Conservation (phyloP, 1,140 invertebrate genomes). For the Cydia amplana region DNA sequence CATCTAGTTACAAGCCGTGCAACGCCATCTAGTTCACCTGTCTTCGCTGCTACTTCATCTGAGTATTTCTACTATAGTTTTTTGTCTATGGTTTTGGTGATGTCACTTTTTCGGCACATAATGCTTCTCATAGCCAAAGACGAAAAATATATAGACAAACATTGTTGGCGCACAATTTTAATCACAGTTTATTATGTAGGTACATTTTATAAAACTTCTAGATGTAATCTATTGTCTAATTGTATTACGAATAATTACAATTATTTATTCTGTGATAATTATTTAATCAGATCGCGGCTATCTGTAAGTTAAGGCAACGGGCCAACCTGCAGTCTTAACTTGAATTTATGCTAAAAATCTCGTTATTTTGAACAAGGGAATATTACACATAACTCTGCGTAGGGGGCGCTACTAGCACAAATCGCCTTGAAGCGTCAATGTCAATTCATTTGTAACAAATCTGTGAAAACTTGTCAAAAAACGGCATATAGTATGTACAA, state of each 20-base stretch:
- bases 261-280: too few relatives aligned
- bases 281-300: slow-evolving; percentile 23
- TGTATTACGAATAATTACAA: background rate
- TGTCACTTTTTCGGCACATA: too few relatives aligned
- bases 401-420: too few relatives aligned
- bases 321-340: slow-evolving; percentile 44
- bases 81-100: too few relatives aligned
- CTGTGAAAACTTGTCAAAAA: too few relatives aligned
- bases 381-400: too few relatives aligned
- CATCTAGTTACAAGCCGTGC: background rate
- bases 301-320: slow-evolving; percentile 42
- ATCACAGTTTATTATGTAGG: background rate
- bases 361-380: background rate
- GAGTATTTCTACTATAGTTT: too few relatives aligned
- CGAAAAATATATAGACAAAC: background rate
- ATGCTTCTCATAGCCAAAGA: too few relatives aligned
- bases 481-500: too few relatives aligned
- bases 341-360: slow-evolving; percentile 20
- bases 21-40: background rate
- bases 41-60: background rate
- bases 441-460: too few relatives aligned
- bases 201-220: background rate
- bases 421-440: too few relatives aligned
- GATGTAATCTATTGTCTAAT: slow-evolving; percentile 5
- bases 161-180: background rate